Base-by-base conservation (phyloP, 1,140 invertebrate species). In the Drosophila cardini region DNA sequence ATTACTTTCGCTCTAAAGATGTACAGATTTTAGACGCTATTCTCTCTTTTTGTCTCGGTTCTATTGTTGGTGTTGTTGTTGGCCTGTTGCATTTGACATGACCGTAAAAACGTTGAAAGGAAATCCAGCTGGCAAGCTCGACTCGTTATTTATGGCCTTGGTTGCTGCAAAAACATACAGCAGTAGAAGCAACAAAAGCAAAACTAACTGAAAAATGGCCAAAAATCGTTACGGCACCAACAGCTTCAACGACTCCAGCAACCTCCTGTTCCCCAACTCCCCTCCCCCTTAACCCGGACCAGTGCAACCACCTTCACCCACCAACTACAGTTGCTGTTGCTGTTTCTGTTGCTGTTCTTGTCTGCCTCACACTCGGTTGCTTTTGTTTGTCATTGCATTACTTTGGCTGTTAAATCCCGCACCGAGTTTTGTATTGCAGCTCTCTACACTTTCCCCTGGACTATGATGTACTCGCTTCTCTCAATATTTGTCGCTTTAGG, bases 401-500 rank as follows among this genome's bases (percentile, higher is more conserved):
- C 84, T 87, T 87, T 84, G 84, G 70, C 84, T 60, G 80, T 72
- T 84, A 89, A 87, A 84, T 80, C 84, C 76, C 71, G 52, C 45
- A 67, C 80, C 38, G 80, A 74, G 84, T 72, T 89, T 80, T 72
- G 72, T 72, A 67, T 72, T 76, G 71, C 82, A 70, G 60, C 68
- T 32, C 53, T 26, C 21, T 26, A 26, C 21, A 26, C 57, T 11
- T 8, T 36, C 32, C 30, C 10, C 3, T 30, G 3, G n/a, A 26
- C 9, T 67, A 30, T 42, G 18, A 18, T 34, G 43, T 52, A 30
- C 43, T 34, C 65, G 15, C 42, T 55, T 40, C 81, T 81, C 70
- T 72, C 83, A 89, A 87, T 87, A 87, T 87, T 87, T 87, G 84
- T 87, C 84, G 84, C 84, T 87, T 89, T 87, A 45, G 84, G 84